Percentiles rank a stretch among this genome's conserved stretches.
Evolutionary conservation across 1,140 invertebrate genomes (phyloP).

Genomic region (Rhagoletis zephyria): DNA sequence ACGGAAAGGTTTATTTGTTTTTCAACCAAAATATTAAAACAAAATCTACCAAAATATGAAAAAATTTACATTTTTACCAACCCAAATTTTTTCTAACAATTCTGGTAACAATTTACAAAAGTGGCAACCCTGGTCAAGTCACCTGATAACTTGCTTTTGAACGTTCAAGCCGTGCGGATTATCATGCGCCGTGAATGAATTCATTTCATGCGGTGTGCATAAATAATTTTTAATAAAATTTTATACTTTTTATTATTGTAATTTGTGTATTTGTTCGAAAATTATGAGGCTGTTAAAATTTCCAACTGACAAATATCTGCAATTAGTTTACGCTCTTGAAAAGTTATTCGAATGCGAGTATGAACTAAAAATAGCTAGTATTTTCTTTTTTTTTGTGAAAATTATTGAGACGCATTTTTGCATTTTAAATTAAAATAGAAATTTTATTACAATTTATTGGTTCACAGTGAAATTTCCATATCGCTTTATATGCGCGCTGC

Average conservation of each 20-base stretch:
- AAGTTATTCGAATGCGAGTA: not conserved
- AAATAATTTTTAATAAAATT: not conserved
- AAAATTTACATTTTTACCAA: too few relatives aligned
- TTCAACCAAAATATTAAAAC: too few relatives aligned
- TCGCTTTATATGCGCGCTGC: not conserved
- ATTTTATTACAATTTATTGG: not conserved
- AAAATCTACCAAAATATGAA: too few relatives aligned
- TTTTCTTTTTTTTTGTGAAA: not conserved
- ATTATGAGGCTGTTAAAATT: constrained; percentile 20
- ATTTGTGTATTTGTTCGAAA: not conserved
- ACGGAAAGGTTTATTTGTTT: too few relatives aligned
- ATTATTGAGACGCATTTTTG: not conserved
- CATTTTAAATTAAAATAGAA: not conserved
- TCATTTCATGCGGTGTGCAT: not conserved
- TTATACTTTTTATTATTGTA: not conserved
- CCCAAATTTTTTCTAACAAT: too few relatives aligned
- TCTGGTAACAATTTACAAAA: too few relatives aligned
- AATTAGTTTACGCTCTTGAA: not conserved
- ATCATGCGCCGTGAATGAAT: constrained; percentile 21
- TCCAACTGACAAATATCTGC: not conserved
- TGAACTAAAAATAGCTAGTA: constrained; percentile 24
- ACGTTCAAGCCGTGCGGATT: not conserved
- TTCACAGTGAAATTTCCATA: constrained; percentile 8
- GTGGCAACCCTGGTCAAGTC: not conserved
- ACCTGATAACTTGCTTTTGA: constrained; percentile 22